Conservation (phyloP, 2,888 invertebrate genomes). For the Abrostola triplasia region DNA sequence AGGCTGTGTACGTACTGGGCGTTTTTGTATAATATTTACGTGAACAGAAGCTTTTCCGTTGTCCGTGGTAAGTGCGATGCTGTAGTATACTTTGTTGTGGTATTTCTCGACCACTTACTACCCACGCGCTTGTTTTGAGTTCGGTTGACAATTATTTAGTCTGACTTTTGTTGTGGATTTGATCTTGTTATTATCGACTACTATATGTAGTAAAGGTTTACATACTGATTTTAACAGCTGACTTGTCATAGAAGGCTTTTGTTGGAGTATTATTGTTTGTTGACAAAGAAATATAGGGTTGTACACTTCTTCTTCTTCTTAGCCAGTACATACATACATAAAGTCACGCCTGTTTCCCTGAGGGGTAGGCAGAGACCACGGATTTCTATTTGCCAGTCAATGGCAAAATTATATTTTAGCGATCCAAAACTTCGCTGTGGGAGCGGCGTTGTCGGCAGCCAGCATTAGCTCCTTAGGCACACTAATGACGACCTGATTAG, state of each 20-base stretch:
- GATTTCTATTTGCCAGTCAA: too few species aligned
- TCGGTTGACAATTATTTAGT: constrained; percentile 2
- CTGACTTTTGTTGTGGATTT: neutral
- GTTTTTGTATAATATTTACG: constrained; percentile 19
- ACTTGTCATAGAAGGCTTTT: neutral
- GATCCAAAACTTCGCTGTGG: too few species aligned
- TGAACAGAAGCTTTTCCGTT: constrained; percentile 26
- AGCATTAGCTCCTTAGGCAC: too few species aligned
- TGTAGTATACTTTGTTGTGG: constrained; percentile 11
- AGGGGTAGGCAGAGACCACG: too few species aligned
- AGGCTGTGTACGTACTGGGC: constrained; percentile 1
- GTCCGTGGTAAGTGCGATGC: neutral
- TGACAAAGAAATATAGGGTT: too few species aligned
- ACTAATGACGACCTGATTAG: too few species aligned
- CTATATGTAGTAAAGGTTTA: neutral
- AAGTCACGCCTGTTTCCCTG: too few species aligned
- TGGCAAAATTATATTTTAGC: too few species aligned
- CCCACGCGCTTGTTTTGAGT: constrained; percentile 13
- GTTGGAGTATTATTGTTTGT: too few species aligned
- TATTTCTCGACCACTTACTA: constrained; percentile 17
- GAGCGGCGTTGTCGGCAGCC: too few species aligned
- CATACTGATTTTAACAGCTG: neutral
- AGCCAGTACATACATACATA: too few species aligned
- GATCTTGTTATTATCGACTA: neutral
- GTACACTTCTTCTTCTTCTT: too few species aligned